Percentiles rank a stretch among this genome's conserved stretches.
Conservation (phyloP, 37 sponge, comb jelly and placozoan species). For the Halisarca cf. caerulea region DNA sequence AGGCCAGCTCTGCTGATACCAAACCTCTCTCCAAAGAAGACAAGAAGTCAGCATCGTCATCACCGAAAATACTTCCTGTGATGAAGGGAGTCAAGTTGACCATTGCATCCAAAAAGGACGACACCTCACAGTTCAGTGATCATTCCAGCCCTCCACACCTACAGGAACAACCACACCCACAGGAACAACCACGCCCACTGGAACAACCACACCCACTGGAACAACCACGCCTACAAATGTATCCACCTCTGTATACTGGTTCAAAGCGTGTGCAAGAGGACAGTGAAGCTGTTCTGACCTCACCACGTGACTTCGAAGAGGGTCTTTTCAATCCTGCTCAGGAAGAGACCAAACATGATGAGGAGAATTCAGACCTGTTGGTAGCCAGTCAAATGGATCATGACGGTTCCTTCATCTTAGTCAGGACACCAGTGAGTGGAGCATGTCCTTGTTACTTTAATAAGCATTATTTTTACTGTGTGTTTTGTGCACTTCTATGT, state of each 20-base stretch:
- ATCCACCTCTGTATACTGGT: too few relatives aligned
- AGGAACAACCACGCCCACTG: conserved; percentile 7
- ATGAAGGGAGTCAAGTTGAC: conserved; percentile 16
- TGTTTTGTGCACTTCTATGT: too few relatives aligned
- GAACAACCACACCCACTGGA: neutral
- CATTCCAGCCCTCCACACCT: too few relatives aligned
- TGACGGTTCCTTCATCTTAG: neutral
- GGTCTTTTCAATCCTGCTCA: neutral
- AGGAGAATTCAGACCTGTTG: neutral
- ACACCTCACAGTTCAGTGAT: neutral
- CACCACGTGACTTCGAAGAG: too few relatives aligned
- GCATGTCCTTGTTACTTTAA: too few relatives aligned
- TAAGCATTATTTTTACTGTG: too few relatives aligned
- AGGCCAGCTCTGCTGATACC: too few relatives aligned
- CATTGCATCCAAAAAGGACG: conserved; percentile 6
- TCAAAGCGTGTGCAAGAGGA: neutral
- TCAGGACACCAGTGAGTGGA: too few relatives aligned
- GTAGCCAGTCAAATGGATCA: neutral
- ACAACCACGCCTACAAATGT: neutral
- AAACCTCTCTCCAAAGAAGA: too few relatives aligned
- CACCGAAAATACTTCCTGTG: neutral
- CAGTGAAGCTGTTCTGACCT: neutral
- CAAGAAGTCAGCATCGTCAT: too few relatives aligned
- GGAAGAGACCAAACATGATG: neutral
- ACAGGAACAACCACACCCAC: too few relatives aligned